Evolutionary conservation across 2,797 vertebrate genomes (phyloP).

Genomic region (Columba guinea): DNA sequence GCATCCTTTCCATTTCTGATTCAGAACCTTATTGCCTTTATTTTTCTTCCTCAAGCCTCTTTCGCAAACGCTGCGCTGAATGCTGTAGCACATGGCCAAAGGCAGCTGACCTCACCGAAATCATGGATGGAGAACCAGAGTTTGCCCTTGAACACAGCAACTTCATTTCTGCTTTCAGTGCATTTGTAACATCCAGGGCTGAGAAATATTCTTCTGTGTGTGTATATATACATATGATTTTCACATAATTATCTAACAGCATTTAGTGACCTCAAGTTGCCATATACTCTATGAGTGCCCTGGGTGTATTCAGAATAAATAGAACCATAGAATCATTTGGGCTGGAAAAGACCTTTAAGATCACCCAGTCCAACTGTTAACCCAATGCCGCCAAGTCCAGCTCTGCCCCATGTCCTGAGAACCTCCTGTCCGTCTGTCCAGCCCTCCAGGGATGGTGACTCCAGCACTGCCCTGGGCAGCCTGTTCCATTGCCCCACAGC

Average conservation of each 20-base stretch:
- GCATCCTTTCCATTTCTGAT: neutral
- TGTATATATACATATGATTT: neutral
- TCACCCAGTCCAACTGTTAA: no score
- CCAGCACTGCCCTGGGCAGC: no score
- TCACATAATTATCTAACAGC: neutral
- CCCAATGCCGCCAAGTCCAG: no score
- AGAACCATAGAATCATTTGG: no score
- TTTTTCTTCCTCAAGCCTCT: neutral
- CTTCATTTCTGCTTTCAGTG: neutral
- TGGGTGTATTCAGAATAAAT: neutral
- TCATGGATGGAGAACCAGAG: neutral
- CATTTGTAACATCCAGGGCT: neutral
- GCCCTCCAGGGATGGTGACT: no score
- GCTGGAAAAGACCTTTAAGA: no score
- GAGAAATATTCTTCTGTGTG: neutral
- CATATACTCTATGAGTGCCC: neutral
- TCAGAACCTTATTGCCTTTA: fast-evolving
- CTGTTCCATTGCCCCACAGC: no score
- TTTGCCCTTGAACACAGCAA: neutral
- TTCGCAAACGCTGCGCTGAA: fast-evolving
- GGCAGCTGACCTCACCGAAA: neutral
- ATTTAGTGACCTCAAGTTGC: neutral
- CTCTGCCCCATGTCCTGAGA: no score
- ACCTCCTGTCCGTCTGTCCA: no score
- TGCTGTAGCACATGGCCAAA: fast-evolving